Evolutionary conservation across 2,888 invertebrate genomes (phyloP), one percentile per base, ranked within the genome.

Genomic region (Toxonevra muliebris): DNA sequence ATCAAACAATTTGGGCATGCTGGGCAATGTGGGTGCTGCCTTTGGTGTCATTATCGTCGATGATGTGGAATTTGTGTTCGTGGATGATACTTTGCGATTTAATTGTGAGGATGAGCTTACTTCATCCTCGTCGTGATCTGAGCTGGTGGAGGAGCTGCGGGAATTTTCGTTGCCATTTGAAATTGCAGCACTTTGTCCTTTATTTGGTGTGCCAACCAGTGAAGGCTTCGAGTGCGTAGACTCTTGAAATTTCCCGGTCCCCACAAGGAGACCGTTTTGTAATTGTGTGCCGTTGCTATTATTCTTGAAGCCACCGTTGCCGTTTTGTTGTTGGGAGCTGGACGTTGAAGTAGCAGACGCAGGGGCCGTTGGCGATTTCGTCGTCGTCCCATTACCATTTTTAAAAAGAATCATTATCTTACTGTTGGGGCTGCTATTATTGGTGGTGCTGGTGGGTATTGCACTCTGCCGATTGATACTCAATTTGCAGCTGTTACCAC

Each of bases 341-440:
- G 74, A 64, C 55, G 63, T 68, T 59, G 70, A 71, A 43, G 65
- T 62, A 48, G 58, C 53, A 82, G 82, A 80, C 84, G 45, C 11
- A 61, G 61, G 55, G 43, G 87, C 71, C 1, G 72, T 58, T 43
- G 71, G 48, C 12, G 43, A 19, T 64, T 17, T 3, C 11, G 10
- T 13, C 60, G 55, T 20, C 45, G 40, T 20, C 42, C 50, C 53
- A 55, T 61, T 69, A 17, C 70, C 71, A 60, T 87, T 86, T 70
- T 87, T 88, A 48, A 87, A 82, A 9, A 87, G 87, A 73, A 87
- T 87, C 76, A 87, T 87, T 69, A 87, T 76, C 68, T 78, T 77
- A 41, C 73, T 76, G 59, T 73, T 73, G 66, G 68, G 70, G 50
- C 65, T 71, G 45, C 7, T 30, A 30, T 30, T 71, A 8, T 20